Evolutionary conservation across 2,113 vertebrate species (phyloP), one percentile per base, ranked within the genome.

Genomic region (Corythaixoides concolor): DNA sequence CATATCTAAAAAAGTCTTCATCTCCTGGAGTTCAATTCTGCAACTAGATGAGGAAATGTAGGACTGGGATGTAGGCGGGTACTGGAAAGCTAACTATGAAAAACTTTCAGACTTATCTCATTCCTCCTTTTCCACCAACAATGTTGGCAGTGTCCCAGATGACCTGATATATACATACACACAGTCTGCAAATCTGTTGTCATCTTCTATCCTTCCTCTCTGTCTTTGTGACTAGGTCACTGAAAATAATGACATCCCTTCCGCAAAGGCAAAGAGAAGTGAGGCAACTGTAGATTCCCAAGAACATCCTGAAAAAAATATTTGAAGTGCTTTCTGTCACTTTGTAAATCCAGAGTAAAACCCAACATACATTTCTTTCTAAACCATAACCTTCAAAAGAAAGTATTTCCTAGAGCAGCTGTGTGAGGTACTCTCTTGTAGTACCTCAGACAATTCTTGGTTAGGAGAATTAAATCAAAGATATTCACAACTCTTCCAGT

Each of bases 1-100:
- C 69, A 62, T 96, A 96, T 93, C 92, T 96, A 79, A 90, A 83
- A 93, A 74, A 87, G 17, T 45, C 47, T 90, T 85, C 30, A 53
- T 78, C 49, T 95, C 53, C 68, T 89, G 69, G 49, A 82, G 72
- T 86, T 86, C 50, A 84, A 0, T 72, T 80, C 83, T 75, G 52
- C 35, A 47, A 56, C 21, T 47, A 92, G 39, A 43, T 78, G 66
- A 87, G 60, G 24, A 93, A 89, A 72, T 37, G 63, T 47, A 81
- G 53, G 15, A 43, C 56, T 81, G 60, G 20, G 73, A 60, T 24
- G 45, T 24, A 60, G 27, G 27, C 9, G 4, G 49, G 41, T 83
- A 60, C 85, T 82, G 68, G 63, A 82, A 89, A 87, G 39, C 23
- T 60, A 85, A 47, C 49, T 35, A 39, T 11, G 9, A 68, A 81